Conservation (phyloP, 2,797 vertebrate genomes). For the Periophthalmus magnuspinnatus region DNA sequence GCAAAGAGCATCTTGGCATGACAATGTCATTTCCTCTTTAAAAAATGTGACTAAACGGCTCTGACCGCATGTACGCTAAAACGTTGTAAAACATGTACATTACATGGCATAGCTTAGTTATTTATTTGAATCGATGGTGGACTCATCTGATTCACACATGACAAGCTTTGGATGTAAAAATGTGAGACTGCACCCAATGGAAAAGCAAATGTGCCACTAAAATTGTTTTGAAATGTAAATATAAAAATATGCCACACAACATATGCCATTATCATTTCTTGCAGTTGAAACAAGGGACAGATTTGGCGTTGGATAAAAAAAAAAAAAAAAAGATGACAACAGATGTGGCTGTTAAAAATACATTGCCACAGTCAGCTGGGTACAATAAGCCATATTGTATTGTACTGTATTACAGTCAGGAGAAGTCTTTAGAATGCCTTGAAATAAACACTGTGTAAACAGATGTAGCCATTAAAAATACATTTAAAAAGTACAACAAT, state of each 20-base stretch:
- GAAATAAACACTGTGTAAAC: conserved; percentile 73
- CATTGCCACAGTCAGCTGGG: conserved; percentile 74
- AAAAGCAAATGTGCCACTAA: conserved; percentile 37
- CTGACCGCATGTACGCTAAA: not conserved
- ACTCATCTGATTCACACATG: not conserved
- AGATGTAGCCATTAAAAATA: conserved; percentile 76
- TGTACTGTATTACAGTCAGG: conserved; percentile 72
- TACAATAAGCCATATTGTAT: conserved; percentile 75
- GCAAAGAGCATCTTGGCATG: conserved; percentile 34
- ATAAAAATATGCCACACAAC: conserved; percentile 47
- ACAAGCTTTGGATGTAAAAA: conserved; percentile 10
- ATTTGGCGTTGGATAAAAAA: conserved; percentile 69
- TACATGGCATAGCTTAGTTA: not conserved
- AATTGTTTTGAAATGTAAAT: conserved; percentile 47
- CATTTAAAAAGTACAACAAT: conserved; percentile 69
- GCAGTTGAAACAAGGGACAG: conserved; percentile 72
- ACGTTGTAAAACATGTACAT: not conserved
- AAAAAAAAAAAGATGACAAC: conserved; percentile 68
- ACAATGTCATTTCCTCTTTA: conserved; percentile 26
- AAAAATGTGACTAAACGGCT: conserved; percentile 16
- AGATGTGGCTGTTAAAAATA: conserved; percentile 79
- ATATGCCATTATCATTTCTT: conserved; percentile 74
- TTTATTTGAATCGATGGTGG: not conserved
- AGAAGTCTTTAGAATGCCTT: conserved; percentile 72
- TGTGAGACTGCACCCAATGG: conserved; percentile 34